These are phyloP conservation scores for Gymnogyps californianus DNA, from an alignment of 2,113 vertebrate species.

Conservation along the genomic window DNA sequence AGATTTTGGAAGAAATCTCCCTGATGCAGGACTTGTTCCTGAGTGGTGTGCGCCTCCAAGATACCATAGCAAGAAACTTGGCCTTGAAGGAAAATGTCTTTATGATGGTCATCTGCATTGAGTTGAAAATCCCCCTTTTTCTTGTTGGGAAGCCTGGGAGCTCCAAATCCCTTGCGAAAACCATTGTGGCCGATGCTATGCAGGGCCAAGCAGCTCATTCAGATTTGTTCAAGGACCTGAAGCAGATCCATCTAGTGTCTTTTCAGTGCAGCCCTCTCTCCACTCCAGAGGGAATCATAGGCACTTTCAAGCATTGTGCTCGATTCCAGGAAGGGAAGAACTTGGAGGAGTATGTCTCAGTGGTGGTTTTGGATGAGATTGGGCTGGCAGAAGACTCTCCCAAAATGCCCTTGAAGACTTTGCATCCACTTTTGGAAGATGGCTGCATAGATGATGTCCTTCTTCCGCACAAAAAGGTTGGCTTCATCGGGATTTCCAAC, in stretches of 20 bases:
- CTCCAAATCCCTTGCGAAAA: constrained; percentile 97
- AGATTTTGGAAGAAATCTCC: constrained; percentile 82
- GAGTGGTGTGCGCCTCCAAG: constrained; percentile 76
- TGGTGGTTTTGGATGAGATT: constrained; percentile 96
- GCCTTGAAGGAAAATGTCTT: constrained; percentile 96
- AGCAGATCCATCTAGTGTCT: constrained; percentile 92
- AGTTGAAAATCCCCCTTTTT: constrained; percentile 93
- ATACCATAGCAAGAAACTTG: constrained; percentile 88
- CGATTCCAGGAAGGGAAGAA: constrained; percentile 96
- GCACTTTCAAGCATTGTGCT: constrained; percentile 92
- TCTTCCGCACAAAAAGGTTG: constrained; percentile 90
- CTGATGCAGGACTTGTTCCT: constrained; percentile 87
- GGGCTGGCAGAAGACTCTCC: constrained; percentile 95
- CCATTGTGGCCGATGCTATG: constrained; percentile 94
- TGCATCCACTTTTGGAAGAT: constrained; percentile 93
- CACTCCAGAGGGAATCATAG: constrained; percentile 94
- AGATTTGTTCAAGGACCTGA: constrained; percentile 85
- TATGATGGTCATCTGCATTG: constrained; percentile 97
- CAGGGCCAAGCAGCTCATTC: constrained; percentile 89
- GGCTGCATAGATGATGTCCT: constrained; percentile 93
- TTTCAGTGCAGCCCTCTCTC: constrained; percentile 98
- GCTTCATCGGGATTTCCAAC: constrained; percentile 96
- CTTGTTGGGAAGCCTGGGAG: constrained; percentile 97
- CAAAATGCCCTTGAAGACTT: constrained; percentile 94
- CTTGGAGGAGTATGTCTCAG: constrained; percentile 87